Conservation (phyloP, 2,888 invertebrate species). For the Sipunculus nudus region DNA sequence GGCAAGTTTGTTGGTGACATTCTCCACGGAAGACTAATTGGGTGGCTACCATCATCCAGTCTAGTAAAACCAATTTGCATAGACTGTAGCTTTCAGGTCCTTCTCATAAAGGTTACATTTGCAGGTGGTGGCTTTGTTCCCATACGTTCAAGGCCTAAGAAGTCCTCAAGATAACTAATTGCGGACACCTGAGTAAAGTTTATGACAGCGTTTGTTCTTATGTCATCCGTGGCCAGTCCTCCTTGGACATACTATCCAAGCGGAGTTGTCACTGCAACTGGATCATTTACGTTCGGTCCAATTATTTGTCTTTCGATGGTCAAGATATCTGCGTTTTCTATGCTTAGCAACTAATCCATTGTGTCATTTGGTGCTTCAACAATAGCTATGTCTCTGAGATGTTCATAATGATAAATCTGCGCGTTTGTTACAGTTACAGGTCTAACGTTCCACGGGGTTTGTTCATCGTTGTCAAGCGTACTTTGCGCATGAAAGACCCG, state of each 20-base stretch:
- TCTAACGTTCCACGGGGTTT: conserved; percentile 13
- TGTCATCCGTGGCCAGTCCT: not conserved
- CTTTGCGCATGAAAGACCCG: not conserved
- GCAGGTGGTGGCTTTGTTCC: not conserved
- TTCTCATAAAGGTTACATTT: conserved; percentile 6
- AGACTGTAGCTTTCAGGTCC: conserved; percentile 2
- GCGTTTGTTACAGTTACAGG: not conserved
- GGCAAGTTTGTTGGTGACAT: conserved; percentile 8
- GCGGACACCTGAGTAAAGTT: conserved; percentile 6
- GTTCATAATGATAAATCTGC: not conserved
- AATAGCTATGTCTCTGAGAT: not conserved
- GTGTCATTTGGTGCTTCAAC: not conserved
- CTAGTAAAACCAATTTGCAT: conserved; percentile 10
- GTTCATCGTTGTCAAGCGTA: conserved; percentile 8
- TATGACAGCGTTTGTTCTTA: not conserved
- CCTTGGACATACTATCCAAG: not conserved
- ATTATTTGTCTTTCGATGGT: not conserved
- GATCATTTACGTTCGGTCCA: not conserved
- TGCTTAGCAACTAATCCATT: too few species aligned
- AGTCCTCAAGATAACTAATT: conserved; percentile 12
- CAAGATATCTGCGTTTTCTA: not conserved
- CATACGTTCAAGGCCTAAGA: conserved; percentile 7
- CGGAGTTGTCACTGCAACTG: not conserved
- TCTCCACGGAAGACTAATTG: conserved; percentile 12
- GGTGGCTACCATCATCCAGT: conserved; percentile 7